Evolutionary conservation across 2,888 invertebrate species (phyloP), one percentile per base, ranked within the genome.

Genomic region (Miltochrista miniata): DNA sequence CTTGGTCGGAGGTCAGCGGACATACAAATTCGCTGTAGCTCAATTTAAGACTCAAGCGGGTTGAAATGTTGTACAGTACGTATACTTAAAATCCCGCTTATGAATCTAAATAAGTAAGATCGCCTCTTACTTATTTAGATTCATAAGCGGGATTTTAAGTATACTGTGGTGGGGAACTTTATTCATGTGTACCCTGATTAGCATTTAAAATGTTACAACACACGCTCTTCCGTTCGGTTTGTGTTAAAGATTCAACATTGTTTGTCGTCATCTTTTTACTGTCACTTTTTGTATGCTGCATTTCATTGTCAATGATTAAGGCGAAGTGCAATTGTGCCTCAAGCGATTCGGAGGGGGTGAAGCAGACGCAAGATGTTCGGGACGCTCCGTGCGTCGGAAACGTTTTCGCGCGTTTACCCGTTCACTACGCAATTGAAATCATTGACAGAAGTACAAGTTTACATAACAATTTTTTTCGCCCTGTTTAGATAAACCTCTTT

Each of bases 111-210:
- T 78, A 69, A 51, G 54, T 71, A 24, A 24, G 70, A 69, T 70
- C 56, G 55, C 61, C 58, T 69, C 70, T 24, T 24, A 71, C 54
- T 51, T 69, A 78, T 76, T 76, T 77, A 78, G 2, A 24, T 24
- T 24, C 18, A 24, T n/a, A n/a, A 24, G 5, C 18, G 18, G 18
- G 18, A 24, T 24, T 24, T 24, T 5, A 70, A 72, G 75, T 68
- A 63, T 60, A 45, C 48, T 68, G 70, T 69, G 66, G 73, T 65
- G 79, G 81, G 80, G 81, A 83, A 83, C 70, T 61, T 61, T 66
- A 80, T 83, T 76, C 79, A 76, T 68, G 71, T 64, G 66, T 70
- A 62, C 18, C 18, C 2, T 24, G 18, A 4, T 24, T 75, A 81
- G 68, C 79, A 83, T 82, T 83, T 81, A 79, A 79, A 81, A 71